A percentile compares a stretch with the other conserved stretches of the same genome.
phyloP scores from a whole-genome alignment of 2,797 vertebrate genomes.

The Anableps anableps region DNA sequence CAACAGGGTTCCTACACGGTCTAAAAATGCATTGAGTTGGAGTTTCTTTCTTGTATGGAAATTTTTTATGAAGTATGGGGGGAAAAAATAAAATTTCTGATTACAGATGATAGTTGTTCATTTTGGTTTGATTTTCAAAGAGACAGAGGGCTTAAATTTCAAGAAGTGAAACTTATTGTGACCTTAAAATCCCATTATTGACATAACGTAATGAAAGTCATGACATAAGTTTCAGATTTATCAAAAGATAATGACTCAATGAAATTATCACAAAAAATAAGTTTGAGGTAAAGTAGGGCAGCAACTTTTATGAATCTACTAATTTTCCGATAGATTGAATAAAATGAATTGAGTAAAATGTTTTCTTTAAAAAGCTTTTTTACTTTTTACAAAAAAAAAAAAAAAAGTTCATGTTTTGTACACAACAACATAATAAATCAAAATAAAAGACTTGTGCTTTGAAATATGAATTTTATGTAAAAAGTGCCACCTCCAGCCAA shows the following conservation, averaged over 20 bases:
- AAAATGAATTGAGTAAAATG: background rate
- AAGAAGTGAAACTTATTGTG: background rate
- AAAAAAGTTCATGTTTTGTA: background rate
- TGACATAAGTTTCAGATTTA: background rate
- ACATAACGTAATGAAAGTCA: background rate
- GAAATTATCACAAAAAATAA: background rate
- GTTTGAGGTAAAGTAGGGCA: background rate
- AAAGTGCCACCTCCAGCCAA: background rate
- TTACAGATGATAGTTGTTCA: background rate
- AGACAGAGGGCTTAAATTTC: background rate
- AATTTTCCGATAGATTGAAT: background rate
- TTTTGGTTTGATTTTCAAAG: background rate
- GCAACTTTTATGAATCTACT: background rate
- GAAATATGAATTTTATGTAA: background rate
- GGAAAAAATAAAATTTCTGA: background rate
- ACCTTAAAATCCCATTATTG: background rate
- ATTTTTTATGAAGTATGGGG: no score
- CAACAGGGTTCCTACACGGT: background rate
- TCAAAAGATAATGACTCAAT: background rate
- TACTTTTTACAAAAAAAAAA: background rate
- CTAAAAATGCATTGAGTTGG: background rate
- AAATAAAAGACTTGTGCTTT: background rate
- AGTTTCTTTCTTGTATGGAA: background rate
- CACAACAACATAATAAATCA: background rate
- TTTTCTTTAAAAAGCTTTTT: background rate